phyloP scores from a whole-genome alignment of 2,888 invertebrate species.

The Xylocampa areola region DNA sequence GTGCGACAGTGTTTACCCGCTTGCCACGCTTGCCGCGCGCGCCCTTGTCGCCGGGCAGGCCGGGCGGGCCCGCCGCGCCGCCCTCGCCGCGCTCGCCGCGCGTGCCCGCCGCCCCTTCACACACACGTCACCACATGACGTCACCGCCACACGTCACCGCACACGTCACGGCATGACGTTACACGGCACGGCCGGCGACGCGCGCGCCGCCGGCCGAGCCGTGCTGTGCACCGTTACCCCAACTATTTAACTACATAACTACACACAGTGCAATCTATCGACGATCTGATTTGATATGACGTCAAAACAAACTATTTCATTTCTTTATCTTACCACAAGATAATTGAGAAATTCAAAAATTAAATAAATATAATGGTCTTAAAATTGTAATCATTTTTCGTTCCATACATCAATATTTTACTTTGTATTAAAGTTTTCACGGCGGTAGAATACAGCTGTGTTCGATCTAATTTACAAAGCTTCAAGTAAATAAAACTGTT shows the following conservation, averaged over 20 bases:
- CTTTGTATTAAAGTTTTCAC: neutral
- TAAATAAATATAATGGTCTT: too few species aligned
- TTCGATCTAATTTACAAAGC: constrained; percentile 20
- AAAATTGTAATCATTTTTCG: too few species aligned
- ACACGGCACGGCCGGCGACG: too few species aligned
- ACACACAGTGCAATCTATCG: constrained; percentile 19
- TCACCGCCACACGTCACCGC: constrained; percentile 65
- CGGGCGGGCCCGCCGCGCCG: constrained; percentile 94
- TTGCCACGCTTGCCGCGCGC: constrained; percentile 97
- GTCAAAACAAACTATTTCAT: neutral
- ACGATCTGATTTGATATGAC: neutral
- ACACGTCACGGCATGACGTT: constrained; percentile 80
- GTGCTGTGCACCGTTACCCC: neutral
- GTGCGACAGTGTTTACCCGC: constrained; percentile 92
- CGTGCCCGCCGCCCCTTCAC: constrained; percentile 90
- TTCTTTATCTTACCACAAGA: too few species aligned
- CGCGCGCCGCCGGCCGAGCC: neutral
- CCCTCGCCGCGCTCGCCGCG: constrained; percentile 95
- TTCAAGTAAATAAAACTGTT: constrained; percentile 20
- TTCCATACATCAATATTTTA: too few species aligned
- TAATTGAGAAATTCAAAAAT: too few species aligned
- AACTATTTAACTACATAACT: constrained; percentile 10
- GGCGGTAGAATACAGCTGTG: constrained; percentile 15
- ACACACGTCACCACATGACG: constrained; percentile 80
- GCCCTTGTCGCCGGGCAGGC: constrained; percentile 96